Conservation (phyloP, 2,888 invertebrate genomes). For the Lathronympha strigana region DNA sequence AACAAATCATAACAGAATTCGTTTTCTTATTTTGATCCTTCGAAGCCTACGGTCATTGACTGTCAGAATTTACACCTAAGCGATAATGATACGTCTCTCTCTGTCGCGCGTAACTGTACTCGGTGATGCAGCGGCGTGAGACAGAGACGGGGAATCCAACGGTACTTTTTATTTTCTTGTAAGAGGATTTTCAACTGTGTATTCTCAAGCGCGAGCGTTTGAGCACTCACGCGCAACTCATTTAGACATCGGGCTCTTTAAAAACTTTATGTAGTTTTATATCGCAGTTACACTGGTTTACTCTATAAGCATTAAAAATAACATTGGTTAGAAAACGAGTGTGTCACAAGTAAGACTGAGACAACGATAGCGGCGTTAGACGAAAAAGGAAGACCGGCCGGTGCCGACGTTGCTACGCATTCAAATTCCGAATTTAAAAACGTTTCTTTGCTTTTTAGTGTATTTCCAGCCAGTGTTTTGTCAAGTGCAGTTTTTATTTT, state of each 20-base stretch:
- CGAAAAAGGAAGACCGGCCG: constrained; percentile 60
- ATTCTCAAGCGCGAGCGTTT: background rate
- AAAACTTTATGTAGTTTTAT: background rate
- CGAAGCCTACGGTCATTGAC: constrained; percentile 76
- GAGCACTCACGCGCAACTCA: background rate
- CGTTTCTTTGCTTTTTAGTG: constrained; percentile 44
- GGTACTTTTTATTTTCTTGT: constrained; percentile 70
- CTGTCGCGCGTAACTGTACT: constrained; percentile 50
- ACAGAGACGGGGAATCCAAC: constrained; percentile 59
- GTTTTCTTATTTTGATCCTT: constrained; percentile 71
- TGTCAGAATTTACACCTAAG: constrained; percentile 67
- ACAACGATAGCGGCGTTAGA: constrained; percentile 56
- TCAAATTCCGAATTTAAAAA: constrained; percentile 56
- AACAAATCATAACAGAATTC: constrained; percentile 58
- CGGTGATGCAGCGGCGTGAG: constrained; percentile 51
- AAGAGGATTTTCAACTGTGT: constrained; percentile 65
- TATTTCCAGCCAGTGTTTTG: constrained; percentile 42
- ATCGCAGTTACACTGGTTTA: background rate
- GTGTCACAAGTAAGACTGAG: constrained; percentile 54
- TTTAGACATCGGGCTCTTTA: background rate
- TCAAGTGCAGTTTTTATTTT: constrained; percentile 29
- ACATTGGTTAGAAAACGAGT: constrained; percentile 53
- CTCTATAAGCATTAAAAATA: background rate
- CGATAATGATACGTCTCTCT: constrained; percentile 61
- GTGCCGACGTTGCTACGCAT: constrained; percentile 63